Evolutionary conservation across 2,888 invertebrate genomes (phyloP), one percentile per base, ranked within the genome.

Genomic region (Brachynemurus nebulosus): DNA sequence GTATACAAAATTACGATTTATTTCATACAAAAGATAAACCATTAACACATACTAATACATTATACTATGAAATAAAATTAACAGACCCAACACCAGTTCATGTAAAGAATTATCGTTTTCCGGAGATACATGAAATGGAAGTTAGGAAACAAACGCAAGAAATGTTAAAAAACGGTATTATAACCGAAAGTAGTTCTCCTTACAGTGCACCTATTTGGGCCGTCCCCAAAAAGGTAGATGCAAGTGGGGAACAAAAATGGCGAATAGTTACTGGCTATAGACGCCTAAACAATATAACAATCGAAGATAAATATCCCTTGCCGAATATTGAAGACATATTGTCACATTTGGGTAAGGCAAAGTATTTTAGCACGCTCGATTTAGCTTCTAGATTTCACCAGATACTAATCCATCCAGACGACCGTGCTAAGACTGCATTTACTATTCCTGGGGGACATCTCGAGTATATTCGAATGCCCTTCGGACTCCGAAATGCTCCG

Each of bases 301-400:
- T 54, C 6, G 45, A 44, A n/a, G 52, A 52, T 30, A 19, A 37
- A 27, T 52, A 52, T 27, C 53, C 51, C 3, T 14, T 53, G 9
- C 53, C 55, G 1, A 54, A 57, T 34, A 56, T 61, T 11, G 48
- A 50, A 2, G 57, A 59, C 12, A 50, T 59, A 4, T 44, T 60
- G 17, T 56, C 59, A 34, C 53, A 57, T 44, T 38, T 59, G 20
- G 58, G 58, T 1, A 48, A 50, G 42, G 52, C 52, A 34, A 41
- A 53, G 18, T 59, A 55, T 39, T 60, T 60, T 44, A 52, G 54
- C 1, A 55, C 52, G 0, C 36, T 60, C 3, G 58, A 61, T 44
- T 42, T 59, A 5, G 55, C 57, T 1, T 51, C 49, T 25, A 59
- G 58, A 1, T 61, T 57, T 41, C 54, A 56, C 39, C 59, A 62